Conservation (phyloP, 2,888 invertebrate genomes). For the Melanostoma mellinum region DNA sequence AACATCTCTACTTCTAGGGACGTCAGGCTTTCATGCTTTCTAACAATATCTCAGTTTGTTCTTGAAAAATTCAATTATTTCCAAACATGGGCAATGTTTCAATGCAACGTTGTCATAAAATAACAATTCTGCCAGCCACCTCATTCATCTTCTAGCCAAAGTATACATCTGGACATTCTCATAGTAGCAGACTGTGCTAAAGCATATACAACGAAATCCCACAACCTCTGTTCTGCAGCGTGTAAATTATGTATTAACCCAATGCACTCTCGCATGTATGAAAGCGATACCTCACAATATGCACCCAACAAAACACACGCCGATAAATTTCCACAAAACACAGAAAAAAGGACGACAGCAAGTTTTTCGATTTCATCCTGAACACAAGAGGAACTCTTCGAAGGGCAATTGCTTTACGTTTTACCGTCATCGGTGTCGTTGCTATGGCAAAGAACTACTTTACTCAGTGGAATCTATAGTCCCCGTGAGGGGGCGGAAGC, state of each 20-base stretch:
- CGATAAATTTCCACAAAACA: conserved; percentile 47
- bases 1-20: not conserved
- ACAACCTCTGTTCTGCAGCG: not conserved
- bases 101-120: conserved; percentile 58
- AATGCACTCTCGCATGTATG: conserved; percentile 66
- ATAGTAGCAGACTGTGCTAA: conserved; percentile 9
- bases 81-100: conserved; percentile 51
- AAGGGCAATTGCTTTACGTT: conserved; percentile 11
- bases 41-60: conserved; percentile 15
- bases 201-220: not conserved
- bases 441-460: not conserved
- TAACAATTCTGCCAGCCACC: conserved; percentile 54
- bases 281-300: conserved; percentile 58
- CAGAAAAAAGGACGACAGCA: conserved; percentile 15
- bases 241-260: conserved; percentile 63
- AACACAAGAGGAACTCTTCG: conserved; percentile 17
- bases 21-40: conserved; percentile 12
- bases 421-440: not conserved
- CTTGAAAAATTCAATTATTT: conserved; percentile 64
- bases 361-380: conserved; percentile 54
- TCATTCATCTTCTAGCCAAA: conserved; percentile 53
- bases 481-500: conserved; percentile 13
- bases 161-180: conserved; percentile 56
- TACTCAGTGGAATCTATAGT: not conserved
- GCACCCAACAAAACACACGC: conserved; percentile 5